Evolutionary conservation across 1,140 invertebrate genomes (phyloP).

Genomic region (Eumaeus atala): DNA sequence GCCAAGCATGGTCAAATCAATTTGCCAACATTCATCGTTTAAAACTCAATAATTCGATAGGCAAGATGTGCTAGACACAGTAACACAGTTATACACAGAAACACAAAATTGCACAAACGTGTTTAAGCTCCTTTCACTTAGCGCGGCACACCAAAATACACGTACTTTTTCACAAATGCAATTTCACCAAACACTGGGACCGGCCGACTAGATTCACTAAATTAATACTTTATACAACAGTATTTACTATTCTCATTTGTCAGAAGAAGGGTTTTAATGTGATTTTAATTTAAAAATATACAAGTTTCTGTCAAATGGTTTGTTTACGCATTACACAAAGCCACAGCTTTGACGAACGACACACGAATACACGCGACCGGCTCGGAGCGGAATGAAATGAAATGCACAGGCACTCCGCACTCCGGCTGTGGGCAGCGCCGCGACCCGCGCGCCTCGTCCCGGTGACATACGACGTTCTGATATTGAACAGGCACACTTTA

Average conservation of each 20-base stretch:
- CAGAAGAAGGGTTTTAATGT: not conserved
- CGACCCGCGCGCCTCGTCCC: not conserved
- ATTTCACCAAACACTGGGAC: conserved; percentile 42
- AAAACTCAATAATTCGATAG: not conserved
- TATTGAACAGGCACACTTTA: too few species aligned
- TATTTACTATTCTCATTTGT: not conserved
- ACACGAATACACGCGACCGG: not conserved
- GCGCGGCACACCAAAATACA: conserved; percentile 45
- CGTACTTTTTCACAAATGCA: conserved; percentile 40
- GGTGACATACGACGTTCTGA: conserved; percentile 1
- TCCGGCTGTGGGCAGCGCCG: not conserved
- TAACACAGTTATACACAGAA: conserved; percentile 2
- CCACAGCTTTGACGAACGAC: not conserved
- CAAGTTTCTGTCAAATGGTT: conserved; percentile 4
- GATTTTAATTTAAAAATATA: conserved; percentile 1
- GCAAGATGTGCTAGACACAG: conserved; percentile 6
- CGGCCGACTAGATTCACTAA: conserved; percentile 42
- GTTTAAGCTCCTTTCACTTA: conserved; percentile 59
- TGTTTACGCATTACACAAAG: conserved; percentile 3
- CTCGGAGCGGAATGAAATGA: conserved; percentile 5
- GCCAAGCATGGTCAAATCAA: not conserved
- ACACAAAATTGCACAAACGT: conserved; percentile 12
- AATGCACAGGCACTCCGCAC: not conserved
- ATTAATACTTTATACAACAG: not conserved
- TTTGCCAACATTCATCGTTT: not conserved